These are phyloP conservation scores for Dufourea novaeangliae DNA, from an alignment of 1,140 invertebrate species.

Conservation along the genomic window DNA sequence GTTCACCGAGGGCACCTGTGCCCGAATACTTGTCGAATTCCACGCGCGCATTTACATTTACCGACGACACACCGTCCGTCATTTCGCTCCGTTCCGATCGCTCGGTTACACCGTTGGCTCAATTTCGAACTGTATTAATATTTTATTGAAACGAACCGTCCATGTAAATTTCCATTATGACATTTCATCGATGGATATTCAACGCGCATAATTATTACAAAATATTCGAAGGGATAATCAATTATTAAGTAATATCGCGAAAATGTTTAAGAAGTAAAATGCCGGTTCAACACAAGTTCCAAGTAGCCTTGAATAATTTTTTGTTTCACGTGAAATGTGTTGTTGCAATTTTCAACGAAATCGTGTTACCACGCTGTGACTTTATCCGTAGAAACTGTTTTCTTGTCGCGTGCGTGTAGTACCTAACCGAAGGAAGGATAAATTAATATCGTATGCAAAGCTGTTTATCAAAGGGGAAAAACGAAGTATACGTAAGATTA, in stretches of 20 bases:
- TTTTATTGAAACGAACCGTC: neutral
- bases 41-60: neutral
- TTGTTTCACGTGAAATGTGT: neutral
- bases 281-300: neutral
- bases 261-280: neutral
- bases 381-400: neutral
- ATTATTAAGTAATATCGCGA: neutral
- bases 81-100: neutral
- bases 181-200: neutral
- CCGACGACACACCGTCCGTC: neutral
- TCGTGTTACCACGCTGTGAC: neutral
- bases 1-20: slow-evolving; percentile 35
- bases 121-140: neutral
- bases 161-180: neutral
- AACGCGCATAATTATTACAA: neutral
- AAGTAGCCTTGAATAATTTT: neutral
- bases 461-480: neutral
- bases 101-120: neutral
- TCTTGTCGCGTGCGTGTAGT: neutral
- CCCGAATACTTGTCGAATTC: slow-evolving; percentile 24
- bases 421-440: neutral
- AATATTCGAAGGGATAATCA: neutral
- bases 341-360: neutral
- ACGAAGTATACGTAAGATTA: slow-evolving; percentile 13
- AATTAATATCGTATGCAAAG: slow-evolving; percentile 13